These are phyloP conservation scores for Aphelinus atriplicis DNA, from an alignment of 1,140 invertebrate species.

Conservation along the genomic window DNA sequence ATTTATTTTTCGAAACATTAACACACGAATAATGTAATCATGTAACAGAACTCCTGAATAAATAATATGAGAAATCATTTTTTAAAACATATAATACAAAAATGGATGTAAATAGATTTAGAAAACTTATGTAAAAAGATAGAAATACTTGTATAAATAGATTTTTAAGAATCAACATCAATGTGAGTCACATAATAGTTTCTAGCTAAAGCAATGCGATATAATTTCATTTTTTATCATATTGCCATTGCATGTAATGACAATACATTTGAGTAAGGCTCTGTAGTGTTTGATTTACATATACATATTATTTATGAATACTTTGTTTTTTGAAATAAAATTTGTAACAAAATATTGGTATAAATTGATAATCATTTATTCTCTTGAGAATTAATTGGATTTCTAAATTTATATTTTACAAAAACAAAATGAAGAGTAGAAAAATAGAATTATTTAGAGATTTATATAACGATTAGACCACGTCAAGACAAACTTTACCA, in stretches of 20 bases:
- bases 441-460: conserved; percentile 24
- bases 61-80: conserved; percentile 5
- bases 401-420: background rate
- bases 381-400: too few relatives aligned
- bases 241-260: conserved; percentile 8
- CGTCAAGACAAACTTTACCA: conserved; percentile 4
- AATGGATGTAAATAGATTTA: conserved; percentile 19
- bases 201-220: conserved; percentile 5
- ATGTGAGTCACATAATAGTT: background rate
- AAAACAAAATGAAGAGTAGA: conserved; percentile 23
- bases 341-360: background rate
- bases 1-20: conserved; percentile 27
- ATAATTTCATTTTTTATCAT: conserved; percentile 1
- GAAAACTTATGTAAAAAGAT: conserved; percentile 4
- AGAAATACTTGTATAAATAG: conserved; percentile 32
- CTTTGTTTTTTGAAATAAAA: conserved; percentile 5
- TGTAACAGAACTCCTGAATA: conserved; percentile 16
- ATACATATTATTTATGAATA: background rate
- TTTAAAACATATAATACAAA: conserved; percentile 26
- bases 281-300: background rate
- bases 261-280: conserved; percentile 14
- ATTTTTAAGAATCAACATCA: conserved; percentile 27
- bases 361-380: too few relatives aligned
- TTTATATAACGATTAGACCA: conserved; percentile 1
- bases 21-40: conserved; percentile 13